Base-by-base conservation (phyloP, 2,113 vertebrate genomes). In the Odontesthes bonariensis region DNA sequence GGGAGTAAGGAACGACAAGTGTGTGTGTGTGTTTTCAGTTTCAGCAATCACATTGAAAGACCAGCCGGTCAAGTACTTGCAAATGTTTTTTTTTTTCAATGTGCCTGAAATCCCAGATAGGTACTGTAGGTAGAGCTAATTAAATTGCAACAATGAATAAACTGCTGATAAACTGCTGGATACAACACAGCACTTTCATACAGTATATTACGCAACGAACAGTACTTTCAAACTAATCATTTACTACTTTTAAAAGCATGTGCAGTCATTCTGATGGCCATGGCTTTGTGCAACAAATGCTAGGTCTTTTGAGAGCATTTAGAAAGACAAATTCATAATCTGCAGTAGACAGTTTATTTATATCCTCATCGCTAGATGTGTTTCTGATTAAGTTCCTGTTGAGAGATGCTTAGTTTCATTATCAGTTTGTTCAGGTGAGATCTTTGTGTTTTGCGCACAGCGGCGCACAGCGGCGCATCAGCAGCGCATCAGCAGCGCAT, bases 101-200 rank as follows among this genome's bases (percentile, higher is more conserved):
- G 16, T 67, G 72, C n/a, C 53, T 75, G 38, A 75, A 81, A 62
- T 54, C 16, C 17, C 46, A 10, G 11, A 35, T 60, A 38, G 33
- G 16, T 46, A 27, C 49, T 53, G 59, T 16, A 5, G 10, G 65
- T 56, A 49, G 62, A 47, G 44, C 38, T 55, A 19, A 44, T 40
- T 20, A 54, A 90, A 89, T 90, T 86, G 83, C 63, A 81, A 81
- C 69, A 78, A 91, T 94, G 35, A 38, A 38, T 38, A 38, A 38
- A 38, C 35, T 5, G 83, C 14, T 40, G n/a, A 63, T 40, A 55
- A 19, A 16, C 62, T 67, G 27, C 32, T 35, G 51, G 40, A 74
- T 40, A 20, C 19, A 38, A 51, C 22, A 44, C 0, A 76, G 19
- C 44, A 17, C 38, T 22, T 19, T 56, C 16, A 20, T 42, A 31